Evolutionary conservation across 2,888 invertebrate species (phyloP).

Genomic region (Aelia acuminata): DNA sequence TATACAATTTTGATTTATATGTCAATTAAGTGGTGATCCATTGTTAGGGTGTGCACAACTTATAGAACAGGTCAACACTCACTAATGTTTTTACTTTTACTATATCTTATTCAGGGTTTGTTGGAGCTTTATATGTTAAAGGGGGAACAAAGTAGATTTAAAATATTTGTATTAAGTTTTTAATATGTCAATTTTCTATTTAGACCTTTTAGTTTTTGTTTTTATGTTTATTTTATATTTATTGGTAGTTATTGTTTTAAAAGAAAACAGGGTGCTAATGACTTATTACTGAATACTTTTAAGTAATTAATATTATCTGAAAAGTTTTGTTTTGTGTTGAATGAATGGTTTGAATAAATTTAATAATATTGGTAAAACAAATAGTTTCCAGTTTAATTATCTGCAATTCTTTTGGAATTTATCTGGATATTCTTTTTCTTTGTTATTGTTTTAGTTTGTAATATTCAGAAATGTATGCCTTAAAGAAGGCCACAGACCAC

Average conservation of each 20-base stretch:
- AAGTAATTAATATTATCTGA: neutral
- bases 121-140: slow-evolving; percentile 40
- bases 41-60: slow-evolving; percentile 7
- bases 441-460: neutral
- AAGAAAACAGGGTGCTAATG: slow-evolving; percentile 20
- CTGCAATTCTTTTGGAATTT: neutral
- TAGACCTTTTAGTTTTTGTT: slow-evolving; percentile 4
- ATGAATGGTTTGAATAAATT: neutral
- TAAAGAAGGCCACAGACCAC: neutral
- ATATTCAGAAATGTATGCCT: neutral
- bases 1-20: neutral
- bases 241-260: slow-evolving; percentile 12
- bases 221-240: slow-evolving; percentile 2
- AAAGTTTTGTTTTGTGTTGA: neutral
- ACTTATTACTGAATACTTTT: neutral
- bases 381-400: neutral
- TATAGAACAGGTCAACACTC: neutral
- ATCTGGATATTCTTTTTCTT: neutral
- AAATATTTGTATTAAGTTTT: neutral
- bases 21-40: neutral
- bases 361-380: neutral
- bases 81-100: slow-evolving; percentile 27
- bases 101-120: slow-evolving; percentile 43
- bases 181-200: slow-evolving; percentile 3
- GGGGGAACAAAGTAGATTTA: slow-evolving; percentile 37